phyloP scores from a whole-genome alignment of 23 tunicate species.

The Clavelina lepadiformis region DNA sequence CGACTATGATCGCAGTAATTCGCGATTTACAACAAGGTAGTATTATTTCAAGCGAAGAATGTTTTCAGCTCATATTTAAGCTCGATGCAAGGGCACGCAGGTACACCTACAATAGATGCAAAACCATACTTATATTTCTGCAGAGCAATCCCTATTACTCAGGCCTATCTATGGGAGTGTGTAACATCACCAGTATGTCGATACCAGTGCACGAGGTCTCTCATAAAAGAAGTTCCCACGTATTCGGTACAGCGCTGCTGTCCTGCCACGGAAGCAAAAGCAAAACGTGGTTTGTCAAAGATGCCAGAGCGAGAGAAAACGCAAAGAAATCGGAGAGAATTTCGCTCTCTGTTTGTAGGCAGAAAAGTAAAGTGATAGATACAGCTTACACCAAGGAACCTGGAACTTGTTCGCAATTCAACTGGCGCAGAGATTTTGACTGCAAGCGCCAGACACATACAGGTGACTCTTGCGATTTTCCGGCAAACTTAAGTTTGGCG shows the following conservation, averaged over 20 bases:
- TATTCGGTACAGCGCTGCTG: constrained; percentile 5
- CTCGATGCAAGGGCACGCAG: too few species aligned
- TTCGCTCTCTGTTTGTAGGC: constrained; percentile 1
- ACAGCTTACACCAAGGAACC: too few species aligned
- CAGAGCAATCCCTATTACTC: not conserved
- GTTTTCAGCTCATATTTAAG: too few species aligned
- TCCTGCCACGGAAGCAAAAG: not conserved
- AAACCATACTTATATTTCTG: too few species aligned
- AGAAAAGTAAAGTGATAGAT: constrained; percentile 1
- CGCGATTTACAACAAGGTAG: too few species aligned
- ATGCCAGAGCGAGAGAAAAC: constrained; percentile 3
- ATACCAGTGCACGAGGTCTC: not conserved
- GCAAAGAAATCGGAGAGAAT: not conserved
- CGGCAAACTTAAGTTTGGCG: constrained; percentile 9
- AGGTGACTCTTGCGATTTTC: constrained; percentile 20
- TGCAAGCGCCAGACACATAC: not conserved
- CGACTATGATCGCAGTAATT: too few species aligned
- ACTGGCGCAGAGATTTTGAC: too few species aligned
- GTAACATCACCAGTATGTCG: constrained; percentile 15
- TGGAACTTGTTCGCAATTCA: too few species aligned
- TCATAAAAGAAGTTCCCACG: constrained; percentile 8
- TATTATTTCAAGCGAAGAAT: too few species aligned
- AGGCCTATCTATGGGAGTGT: constrained; percentile 6
- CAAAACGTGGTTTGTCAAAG: constrained; percentile 27
- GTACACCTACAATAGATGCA: too few species aligned